Base-by-base conservation (phyloP, 1,140 invertebrate genomes). In the Hycleus phaleratus region DNA sequence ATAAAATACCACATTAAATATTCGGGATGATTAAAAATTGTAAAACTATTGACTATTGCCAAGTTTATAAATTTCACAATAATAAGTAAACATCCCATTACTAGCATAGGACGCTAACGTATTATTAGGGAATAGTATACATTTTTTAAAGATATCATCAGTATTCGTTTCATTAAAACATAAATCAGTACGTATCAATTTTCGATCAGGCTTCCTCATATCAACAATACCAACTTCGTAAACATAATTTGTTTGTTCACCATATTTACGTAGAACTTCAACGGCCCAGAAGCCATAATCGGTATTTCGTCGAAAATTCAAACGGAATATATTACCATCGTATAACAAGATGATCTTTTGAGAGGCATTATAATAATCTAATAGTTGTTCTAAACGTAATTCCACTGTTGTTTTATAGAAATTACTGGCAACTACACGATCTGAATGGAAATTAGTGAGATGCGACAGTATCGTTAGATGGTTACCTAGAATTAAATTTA, bases 271-370 rank as follows among this genome's bases (percentile, higher is more conserved):
- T n/a, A 67, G 53, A n/a, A 63, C 52, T 52, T 69, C 65, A 10
- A 64, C 63, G 4, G 65, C 65, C 65, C 65, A 67, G 49, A 67
- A 61, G 45, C 61, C 63, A 60, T 66, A 61, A 24, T 69, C 67
- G 7, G 39, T 60, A 47, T 63, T 47, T 45, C 61, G 53, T 49
- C 62, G 63, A 38, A 61, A 64, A 56, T 61, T 63, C 39, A 68
- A 25, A 45, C 63, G 56, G 52, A 59, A 58, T 32, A 59, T 57
- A 26, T 61, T 46, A 4, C 49, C 51, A 32, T 59, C 43, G 9
- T 46, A 56, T 11, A 56, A 47, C 40, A 59, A 56, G 42, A 56
- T 52, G 63, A 63, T 46, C 58, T 65, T 44, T 61, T 66, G 40
- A 60, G 59, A 48, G 52, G 62, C 32, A 53, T 53, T 50, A 59